Base-by-base conservation (phyloP, 1,140 invertebrate genomes). In the Drosophila repletoides region DNA sequence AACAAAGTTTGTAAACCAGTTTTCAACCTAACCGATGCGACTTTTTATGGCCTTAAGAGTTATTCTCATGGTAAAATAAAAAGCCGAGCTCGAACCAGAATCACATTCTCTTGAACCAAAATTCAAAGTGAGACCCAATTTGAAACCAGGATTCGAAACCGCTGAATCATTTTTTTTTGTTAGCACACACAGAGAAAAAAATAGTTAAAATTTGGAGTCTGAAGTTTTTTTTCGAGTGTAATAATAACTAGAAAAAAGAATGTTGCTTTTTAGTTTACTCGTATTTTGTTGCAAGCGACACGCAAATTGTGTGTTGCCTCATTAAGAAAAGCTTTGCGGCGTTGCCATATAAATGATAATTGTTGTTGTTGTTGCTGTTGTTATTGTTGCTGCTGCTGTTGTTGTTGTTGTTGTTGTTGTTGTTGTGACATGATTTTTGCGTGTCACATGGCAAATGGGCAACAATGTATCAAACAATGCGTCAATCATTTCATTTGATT, bases 271-370 rank as follows among this genome's bases (percentile, higher is more conserved):
- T 36, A 46, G 46, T 38, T 45, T n/a, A n/a, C n/a, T n/a, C n/a
- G n/a, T n/a, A 48, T 40, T 61, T 51, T 31, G 60, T 53, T 58
- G 53, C 59, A 64, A 56, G 38, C 65, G 31, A 61, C 79, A 83
- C 79, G 79, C 79, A 83, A 83, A 79, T 83, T 84, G 52, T 73
- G 74, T 83, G 79, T 84, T 77, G 79, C n/a, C 63, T 84, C 79
- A 84, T 83, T 83, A 84, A 58, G 60, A 51, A 72, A 63, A 61
- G 58, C 51, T 61, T 65, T 31, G 46, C 43, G 56, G 38, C 64
- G 69, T 61, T 77, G 53, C 65, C 51, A 70, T 71, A 76, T 67
- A 73, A 52, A 45, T 74, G 70, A 74, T 79, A 38, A 67, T 72
- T 58, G 45, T 33, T 51, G 33, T 53, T 56, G 36, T 36, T 67